A percentile compares a stretch with the other conserved stretches of the same genome.
These are phyloP conservation scores for Rallus crepitans DNA, from an alignment of 2,797 vertebrate genomes.

Conservation along the genomic window DNA sequence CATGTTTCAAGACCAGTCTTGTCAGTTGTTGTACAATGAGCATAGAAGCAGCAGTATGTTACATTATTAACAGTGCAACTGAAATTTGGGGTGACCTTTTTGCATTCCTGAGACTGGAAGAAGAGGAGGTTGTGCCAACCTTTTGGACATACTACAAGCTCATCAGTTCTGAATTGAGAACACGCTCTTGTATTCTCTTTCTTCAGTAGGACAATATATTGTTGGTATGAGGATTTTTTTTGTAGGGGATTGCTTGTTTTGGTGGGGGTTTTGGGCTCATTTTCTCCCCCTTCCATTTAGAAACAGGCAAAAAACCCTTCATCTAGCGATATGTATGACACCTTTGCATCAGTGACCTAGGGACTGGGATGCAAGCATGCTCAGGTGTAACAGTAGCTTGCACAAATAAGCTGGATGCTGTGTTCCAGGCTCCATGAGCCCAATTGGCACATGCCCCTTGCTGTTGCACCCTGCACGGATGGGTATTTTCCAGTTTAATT, in stretches of 20 bases:
- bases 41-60: background rate
- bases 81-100: background rate
- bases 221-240: background rate
- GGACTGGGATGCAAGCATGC: background rate
- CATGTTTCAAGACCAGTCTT: background rate
- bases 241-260: background rate
- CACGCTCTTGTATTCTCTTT: background rate
- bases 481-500: background rate
- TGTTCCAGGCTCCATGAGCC: background rate
- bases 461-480: background rate
- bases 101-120: background rate
- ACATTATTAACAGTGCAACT: background rate
- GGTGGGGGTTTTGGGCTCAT: background rate
- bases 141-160: background rate
- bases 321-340: background rate
- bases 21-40: background rate
- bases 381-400: background rate
- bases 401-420: background rate
- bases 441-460: background rate
- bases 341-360: slow-evolving; percentile 20
- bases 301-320: background rate
- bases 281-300: background rate
- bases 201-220: background rate
- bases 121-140: background rate
- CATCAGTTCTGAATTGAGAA: background rate